Evolutionary conservation across 2,888 invertebrate species (phyloP), one percentile per base, ranked within the genome.

Genomic region (Siphonodentalium dalli): DNA sequence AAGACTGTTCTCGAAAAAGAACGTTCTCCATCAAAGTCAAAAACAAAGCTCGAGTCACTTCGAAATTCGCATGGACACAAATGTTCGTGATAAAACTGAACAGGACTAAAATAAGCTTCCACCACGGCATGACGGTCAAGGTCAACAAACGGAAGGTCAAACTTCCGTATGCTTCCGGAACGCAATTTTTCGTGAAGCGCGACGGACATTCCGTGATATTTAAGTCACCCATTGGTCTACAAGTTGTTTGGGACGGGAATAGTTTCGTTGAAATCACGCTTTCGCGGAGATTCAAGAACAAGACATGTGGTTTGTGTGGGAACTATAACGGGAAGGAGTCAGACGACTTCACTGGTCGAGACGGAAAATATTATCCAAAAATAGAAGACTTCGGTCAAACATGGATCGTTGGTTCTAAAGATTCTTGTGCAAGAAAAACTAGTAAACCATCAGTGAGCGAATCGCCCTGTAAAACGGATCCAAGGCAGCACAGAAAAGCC

Each of bases 271-370:
- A 97, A 84, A 86, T 90, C 0, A 85, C 87, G 0, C 91, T 93
- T 13, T 90, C 92, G 4, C 72, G 88, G 86, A 55, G 85, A 83
- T 47, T 92, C 88, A 83, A 91, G 88, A 79, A 87, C 86, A 52
- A 87, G 38, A 81, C 94, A 53, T 95, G 95, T 77, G 97, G 97
- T 13, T 84, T 97, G 18, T 97, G 97, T 77, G 97, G 97, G 1
- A 96, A 96, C 79, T 97, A 91, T 83, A 97, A 96, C 82, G 89
- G 89, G 39, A 85, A 90, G 59, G 88, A 89, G 3, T 87, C 90
- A 64, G 96, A 95, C 80, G 96, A 95, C 83, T 87, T 93, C 42
- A 64, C 62, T 3, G 79, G 80, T 0, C 69, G 71, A 28, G 71
- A 75, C 28, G 82, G 83, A 5, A 67, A 71, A 24, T 82, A 88